Conservation (phyloP, 2,113 vertebrate genomes). For the Propithecus coquereli region DNA sequence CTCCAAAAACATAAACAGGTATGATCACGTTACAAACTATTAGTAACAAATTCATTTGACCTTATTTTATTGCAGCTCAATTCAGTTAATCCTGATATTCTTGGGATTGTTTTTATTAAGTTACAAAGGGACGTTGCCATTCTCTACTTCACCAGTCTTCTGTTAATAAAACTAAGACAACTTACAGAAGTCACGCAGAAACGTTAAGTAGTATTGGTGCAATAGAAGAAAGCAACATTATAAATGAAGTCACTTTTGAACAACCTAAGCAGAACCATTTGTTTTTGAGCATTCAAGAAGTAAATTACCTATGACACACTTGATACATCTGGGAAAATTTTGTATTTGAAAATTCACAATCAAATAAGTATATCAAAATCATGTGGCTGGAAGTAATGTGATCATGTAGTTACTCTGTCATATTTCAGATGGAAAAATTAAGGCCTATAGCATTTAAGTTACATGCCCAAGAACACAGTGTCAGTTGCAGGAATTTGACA, state of each 20-base stretch:
- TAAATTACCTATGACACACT: neutral
- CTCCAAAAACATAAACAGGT: slow-evolving; percentile 89
- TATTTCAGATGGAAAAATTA: slow-evolving; percentile 4
- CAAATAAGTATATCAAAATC: neutral
- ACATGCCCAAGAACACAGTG: neutral
- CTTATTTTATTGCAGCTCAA: neutral
- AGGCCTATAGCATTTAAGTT: neutral
- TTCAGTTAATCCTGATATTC: slow-evolving; percentile 2
- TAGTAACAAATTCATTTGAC: neutral
- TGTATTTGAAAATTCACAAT: slow-evolving; percentile 11
- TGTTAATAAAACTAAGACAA: neutral
- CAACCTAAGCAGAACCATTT: neutral
- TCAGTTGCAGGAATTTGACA: neutral
- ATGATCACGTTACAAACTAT: slow-evolving; percentile 11
- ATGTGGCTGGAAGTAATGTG: neutral
- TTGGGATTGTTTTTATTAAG: slow-evolving; percentile 8
- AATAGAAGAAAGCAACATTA: neutral
- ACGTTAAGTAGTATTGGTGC: neutral
- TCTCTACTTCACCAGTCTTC: neutral
- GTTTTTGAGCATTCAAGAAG: neutral
- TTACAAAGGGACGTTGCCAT: neutral
- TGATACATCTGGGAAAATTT: slow-evolving; percentile 1
- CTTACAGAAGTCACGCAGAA: neutral
- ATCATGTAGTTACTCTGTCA: neutral
- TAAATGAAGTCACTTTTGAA: slow-evolving; percentile 29